A percentile compares a stretch with the other conserved stretches of the same genome.
These are phyloP conservation scores for Drosophila yooni DNA, from an alignment of 2,888 invertebrate species.

Conservation along the genomic window DNA sequence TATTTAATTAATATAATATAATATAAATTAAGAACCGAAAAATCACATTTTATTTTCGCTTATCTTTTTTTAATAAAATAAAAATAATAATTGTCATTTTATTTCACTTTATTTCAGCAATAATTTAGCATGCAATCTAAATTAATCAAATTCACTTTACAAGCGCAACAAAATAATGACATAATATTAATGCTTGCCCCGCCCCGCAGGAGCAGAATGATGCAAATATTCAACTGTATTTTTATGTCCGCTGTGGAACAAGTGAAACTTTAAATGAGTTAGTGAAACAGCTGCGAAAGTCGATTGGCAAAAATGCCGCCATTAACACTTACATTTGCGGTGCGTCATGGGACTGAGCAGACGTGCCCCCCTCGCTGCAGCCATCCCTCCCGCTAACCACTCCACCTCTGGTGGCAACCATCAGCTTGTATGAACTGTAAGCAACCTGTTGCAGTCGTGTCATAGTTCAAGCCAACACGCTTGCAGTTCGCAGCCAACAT, in stretches of 20 bases:
- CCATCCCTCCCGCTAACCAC: not conserved
- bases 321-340: constrained; percentile 14
- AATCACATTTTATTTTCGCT: not conserved
- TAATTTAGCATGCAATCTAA: not conserved
- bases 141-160: not conserved
- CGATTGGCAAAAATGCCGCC: constrained; percentile 10
- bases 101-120: not conserved
- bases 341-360: constrained; percentile 5
- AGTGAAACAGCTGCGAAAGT: constrained; percentile 39
- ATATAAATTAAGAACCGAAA: not conserved
- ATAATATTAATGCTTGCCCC: not conserved
- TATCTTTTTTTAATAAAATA: not conserved
- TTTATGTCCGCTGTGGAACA: not conserved
- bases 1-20: not conserved
- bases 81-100: too few relatives aligned
- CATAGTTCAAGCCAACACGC: constrained; percentile 43
- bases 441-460: constrained; percentile 56
- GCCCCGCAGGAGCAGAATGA: not conserved
- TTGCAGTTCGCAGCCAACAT: constrained; percentile 24
- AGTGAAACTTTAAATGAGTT: constrained; percentile 13
- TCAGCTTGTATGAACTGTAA: not conserved
- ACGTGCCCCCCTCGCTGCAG: not conserved
- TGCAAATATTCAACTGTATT: not conserved
- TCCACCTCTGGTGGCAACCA: not conserved
- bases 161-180: not conserved